Conservation (phyloP, 2,797 vertebrate species). For the Sebastes wilsoni region DNA sequence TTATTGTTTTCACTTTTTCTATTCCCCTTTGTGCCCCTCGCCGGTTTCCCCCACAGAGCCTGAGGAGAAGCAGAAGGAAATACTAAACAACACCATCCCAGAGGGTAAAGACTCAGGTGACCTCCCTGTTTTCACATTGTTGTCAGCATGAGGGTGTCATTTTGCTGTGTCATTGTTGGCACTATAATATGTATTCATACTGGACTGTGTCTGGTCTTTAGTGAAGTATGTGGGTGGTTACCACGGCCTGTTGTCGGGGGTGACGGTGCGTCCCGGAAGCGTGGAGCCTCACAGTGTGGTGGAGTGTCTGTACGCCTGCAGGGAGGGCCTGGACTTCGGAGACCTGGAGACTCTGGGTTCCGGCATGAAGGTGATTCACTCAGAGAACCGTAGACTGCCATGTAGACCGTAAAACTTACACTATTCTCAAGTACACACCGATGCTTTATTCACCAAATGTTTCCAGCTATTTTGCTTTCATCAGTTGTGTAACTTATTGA, state of each 20-base stretch:
- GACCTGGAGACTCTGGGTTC: constrained; percentile 98
- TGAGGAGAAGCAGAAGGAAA: constrained; percentile 82
- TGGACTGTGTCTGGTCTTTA: constrained; percentile 36
- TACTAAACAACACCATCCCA: constrained; percentile 85
- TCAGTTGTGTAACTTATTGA: neutral
- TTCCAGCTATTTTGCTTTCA: neutral
- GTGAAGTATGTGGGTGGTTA: constrained; percentile 91
- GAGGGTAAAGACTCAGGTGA: constrained; percentile 83
- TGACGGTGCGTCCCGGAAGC: constrained; percentile 94
- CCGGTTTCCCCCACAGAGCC: constrained; percentile 72
- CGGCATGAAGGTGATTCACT: constrained; percentile 94
- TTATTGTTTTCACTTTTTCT: constrained; percentile 25
- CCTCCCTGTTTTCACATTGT: constrained; percentile 34
- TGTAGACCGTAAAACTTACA: too few relatives aligned
- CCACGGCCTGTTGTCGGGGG: constrained; percentile 95
- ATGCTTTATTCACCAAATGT: neutral
- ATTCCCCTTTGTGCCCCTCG: neutral
- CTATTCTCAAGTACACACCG: neutral
- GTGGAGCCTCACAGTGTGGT: constrained; percentile 98
- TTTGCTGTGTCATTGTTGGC: constrained; percentile 10
- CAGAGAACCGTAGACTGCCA: neutral
- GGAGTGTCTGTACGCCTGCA: constrained; percentile 98
- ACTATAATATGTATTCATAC: neutral
- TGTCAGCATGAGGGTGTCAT: constrained; percentile 13
- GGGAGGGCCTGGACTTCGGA: constrained; percentile 97